A percentile compares a stretch with the other conserved stretches of the same genome.
Conservation (phyloP, 2,797 vertebrate species). For the Danio choprae region DNA sequence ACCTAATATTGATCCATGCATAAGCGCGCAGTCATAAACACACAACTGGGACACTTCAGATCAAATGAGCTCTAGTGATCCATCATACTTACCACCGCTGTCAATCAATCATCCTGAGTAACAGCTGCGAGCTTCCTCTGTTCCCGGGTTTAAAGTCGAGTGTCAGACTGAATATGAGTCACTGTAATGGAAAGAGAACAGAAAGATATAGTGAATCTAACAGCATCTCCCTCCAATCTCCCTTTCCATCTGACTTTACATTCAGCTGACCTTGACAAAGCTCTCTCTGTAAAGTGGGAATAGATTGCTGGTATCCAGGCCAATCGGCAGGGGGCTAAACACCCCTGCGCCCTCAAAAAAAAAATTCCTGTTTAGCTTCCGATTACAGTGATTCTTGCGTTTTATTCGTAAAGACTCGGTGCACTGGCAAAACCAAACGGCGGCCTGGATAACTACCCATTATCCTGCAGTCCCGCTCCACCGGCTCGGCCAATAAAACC, state of each 20-base stretch:
- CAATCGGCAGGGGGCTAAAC: slow-evolving; percentile 54
- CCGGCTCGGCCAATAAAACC: slow-evolving; percentile 52
- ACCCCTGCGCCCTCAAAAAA: neutral
- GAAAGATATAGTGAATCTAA: slow-evolving; percentile 34
- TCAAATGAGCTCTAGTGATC: slow-evolving; percentile 36
- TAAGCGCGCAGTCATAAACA: slow-evolving; percentile 26
- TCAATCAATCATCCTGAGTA: slow-evolving; percentile 40
- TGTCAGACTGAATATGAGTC: slow-evolving; percentile 28
- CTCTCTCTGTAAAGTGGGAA: slow-evolving; percentile 49
- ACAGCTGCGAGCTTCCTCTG: slow-evolving; percentile 23
- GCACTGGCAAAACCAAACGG: slow-evolving; percentile 24
- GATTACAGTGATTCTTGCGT: slow-evolving; percentile 49
- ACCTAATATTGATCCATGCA: neutral
- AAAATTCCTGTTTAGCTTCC: slow-evolving; percentile 53
- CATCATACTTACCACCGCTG: neutral
- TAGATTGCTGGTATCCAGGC: slow-evolving; percentile 51
- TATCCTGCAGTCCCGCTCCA: slow-evolving; percentile 51
- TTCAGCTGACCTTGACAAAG: slow-evolving; percentile 37
- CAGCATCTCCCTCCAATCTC: slow-evolving; percentile 41
- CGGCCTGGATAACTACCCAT: slow-evolving; percentile 50
- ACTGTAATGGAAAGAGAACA: slow-evolving; percentile 35
- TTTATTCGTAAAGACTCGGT: slow-evolving; percentile 30
- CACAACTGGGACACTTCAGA: slow-evolving; percentile 11
- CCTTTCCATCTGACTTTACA: slow-evolving; percentile 45
- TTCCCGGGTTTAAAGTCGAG: slow-evolving; percentile 26